Conservation (phyloP, 2,797 vertebrate genomes). For the Ctenosaura bakeri region DNA sequence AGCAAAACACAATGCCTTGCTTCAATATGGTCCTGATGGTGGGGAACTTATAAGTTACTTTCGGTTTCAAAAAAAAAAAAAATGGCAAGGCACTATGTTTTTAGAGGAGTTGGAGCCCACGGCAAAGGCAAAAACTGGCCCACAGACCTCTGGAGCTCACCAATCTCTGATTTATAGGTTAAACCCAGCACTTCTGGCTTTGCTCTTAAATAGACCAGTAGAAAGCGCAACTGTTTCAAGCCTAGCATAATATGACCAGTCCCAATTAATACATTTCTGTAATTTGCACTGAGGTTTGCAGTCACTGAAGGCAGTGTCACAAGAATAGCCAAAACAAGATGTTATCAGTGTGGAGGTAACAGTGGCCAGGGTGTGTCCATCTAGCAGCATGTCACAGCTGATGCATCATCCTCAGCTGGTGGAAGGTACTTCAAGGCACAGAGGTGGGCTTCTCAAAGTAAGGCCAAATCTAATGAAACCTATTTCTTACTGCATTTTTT, state of each 20-base stretch:
- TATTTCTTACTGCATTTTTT: too few species aligned
- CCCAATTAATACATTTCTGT: neutral
- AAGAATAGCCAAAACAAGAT: neutral
- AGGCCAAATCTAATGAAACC: neutral
- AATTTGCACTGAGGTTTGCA: neutral
- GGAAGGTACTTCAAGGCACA: neutral
- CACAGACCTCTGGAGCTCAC: too few species aligned
- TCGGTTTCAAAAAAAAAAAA: neutral
- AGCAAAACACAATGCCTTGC: neutral
- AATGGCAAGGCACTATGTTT: neutral
- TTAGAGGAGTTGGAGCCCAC: too few species aligned
- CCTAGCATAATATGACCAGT: neutral
- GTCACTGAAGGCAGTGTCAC: neutral
- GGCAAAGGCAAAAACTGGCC: too few species aligned
- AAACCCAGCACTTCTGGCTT: neutral
- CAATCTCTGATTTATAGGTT: neutral
- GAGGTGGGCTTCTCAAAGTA: neutral
- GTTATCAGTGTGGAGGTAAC: neutral
- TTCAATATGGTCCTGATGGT: neutral
- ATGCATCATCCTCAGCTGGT: neutral
- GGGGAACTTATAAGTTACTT: neutral
- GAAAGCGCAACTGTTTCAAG: neutral
- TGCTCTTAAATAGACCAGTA: neutral
- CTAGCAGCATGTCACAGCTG: neutral
- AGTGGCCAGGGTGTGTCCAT: neutral